Percentiles rank a stretch among this genome's conserved stretches.
phyloP scores from a whole-genome alignment of 2,113 vertebrate species.

The Pygoscelis antarcticus region DNA sequence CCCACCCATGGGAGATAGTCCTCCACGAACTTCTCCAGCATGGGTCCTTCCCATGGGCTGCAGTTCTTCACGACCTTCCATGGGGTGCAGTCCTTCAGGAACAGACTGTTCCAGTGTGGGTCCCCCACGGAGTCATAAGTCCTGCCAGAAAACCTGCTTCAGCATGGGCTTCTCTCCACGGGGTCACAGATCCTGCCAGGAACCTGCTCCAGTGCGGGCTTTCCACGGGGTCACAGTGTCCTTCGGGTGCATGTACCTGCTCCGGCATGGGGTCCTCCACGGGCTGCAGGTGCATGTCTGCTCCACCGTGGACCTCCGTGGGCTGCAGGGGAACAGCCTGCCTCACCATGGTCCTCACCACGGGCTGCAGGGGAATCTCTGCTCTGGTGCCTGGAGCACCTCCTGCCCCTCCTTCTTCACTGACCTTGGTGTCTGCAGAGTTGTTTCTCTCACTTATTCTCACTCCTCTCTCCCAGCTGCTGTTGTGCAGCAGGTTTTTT shows the following conservation, averaged over 20 bases:
- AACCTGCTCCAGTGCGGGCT: background rate
- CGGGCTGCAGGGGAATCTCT: background rate
- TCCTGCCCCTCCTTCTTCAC: background rate
- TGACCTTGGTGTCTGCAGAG: background rate
- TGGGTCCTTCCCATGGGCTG: background rate
- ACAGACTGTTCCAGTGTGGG: background rate
- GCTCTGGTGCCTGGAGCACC: background rate
- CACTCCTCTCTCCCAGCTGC: background rate
- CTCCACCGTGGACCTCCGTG: background rate
- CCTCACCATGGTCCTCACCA: background rate
- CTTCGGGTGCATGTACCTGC: background rate
- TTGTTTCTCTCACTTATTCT: background rate
- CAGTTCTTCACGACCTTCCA: background rate
- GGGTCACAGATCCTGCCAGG: background rate
- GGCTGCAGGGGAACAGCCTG: background rate
- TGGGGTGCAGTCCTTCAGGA: background rate
- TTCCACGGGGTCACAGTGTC: background rate
- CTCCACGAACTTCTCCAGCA: background rate
- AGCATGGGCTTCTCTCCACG: background rate
- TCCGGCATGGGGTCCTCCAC: accelerated
- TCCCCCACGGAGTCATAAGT: background rate
- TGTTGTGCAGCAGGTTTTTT: background rate
- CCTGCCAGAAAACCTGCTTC: background rate
- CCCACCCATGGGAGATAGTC: background rate
- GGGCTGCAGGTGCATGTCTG: background rate